These are phyloP conservation scores for Pipistrellus pipistrellus DNA, from an alignment of 2,797 vertebrate species.

Conservation along the genomic window DNA sequence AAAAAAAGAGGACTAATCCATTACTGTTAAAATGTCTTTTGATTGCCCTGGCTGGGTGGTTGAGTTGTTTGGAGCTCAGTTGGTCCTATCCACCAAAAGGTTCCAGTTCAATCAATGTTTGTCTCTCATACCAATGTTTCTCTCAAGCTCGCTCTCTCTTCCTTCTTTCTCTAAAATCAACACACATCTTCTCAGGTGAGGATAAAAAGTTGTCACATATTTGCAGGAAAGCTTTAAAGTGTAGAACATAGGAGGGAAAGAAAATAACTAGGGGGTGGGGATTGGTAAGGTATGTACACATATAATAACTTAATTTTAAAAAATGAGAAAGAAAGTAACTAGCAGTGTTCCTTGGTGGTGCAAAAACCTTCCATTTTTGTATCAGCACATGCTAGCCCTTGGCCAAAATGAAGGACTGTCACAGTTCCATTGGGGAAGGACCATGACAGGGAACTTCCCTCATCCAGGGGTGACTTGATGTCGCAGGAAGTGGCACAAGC, in stretches of 20 bases:
- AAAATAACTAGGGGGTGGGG: not conserved
- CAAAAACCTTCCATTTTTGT: not conserved
- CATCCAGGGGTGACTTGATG: not conserved
- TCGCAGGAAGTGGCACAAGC: not conserved
- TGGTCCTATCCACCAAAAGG: not conserved
- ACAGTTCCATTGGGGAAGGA: not conserved
- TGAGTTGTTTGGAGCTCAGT: not conserved
- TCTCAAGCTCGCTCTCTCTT: not conserved
- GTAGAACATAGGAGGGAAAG: not conserved
- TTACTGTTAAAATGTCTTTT: not conserved
- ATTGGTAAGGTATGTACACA: no score
- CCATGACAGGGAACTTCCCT: not conserved
- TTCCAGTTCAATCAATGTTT: not conserved
- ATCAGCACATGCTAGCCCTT: not conserved
- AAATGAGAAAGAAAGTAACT: not conserved
- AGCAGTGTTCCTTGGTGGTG: not conserved
- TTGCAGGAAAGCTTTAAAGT: not conserved
- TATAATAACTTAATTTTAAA: no score
- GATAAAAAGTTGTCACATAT: not conserved
- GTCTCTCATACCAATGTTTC: not conserved
- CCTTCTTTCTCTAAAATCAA: not conserved
- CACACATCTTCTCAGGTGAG: not conserved
- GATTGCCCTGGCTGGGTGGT: not conserved
- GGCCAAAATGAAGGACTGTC: not conserved
- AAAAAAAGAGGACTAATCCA: not conserved